Evolutionary conservation across 2,888 invertebrate genomes (phyloP).

Genomic region (Buathra laborator): DNA sequence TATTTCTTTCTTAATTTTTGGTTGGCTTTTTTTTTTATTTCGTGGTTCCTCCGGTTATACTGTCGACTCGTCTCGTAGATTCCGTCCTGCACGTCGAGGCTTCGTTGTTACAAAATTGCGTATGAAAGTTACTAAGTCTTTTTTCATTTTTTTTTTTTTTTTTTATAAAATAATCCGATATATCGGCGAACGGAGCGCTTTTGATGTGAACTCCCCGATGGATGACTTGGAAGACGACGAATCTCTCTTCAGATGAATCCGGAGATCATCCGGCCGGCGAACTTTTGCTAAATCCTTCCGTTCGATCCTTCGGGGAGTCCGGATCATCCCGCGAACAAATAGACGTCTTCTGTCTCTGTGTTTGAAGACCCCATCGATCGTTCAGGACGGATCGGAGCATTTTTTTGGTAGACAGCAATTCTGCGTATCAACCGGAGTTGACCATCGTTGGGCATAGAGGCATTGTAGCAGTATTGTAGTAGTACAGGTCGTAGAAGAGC

Average conservation of each 20-base stretch:
- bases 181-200: neutral
- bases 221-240: slow-evolving; percentile 6
- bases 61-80: neutral
- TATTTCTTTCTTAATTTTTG: slow-evolving; percentile 34
- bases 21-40: slow-evolving; percentile 42
- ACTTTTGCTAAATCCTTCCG: slow-evolving; percentile 24
- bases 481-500: slow-evolving; percentile 77
- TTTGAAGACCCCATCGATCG: slow-evolving; percentile 14
- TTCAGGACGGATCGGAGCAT: slow-evolving; percentile 49
- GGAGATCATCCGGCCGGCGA: slow-evolving; percentile 1
- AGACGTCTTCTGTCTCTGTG: slow-evolving; percentile 5
- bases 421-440: slow-evolving; percentile 52
- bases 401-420: slow-evolving; percentile 3
- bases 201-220: slow-evolving; percentile 42
- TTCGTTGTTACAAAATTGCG: neutral
- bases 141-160: neutral
- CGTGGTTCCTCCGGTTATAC: slow-evolving; percentile 55
- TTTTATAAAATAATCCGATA: neutral
- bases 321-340: neutral
- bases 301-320: slow-evolving; percentile 30
- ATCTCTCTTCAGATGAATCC: slow-evolving; percentile 25
- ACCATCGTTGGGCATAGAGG: slow-evolving; percentile 36
- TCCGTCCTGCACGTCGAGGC: slow-evolving; percentile 47
- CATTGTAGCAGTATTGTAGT: slow-evolving; percentile 71
- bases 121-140: neutral